Evolutionary conservation across 37 sponge, comb jelly and placozoan genomes (phyloP).

Genomic region (Beroe ovata): DNA sequence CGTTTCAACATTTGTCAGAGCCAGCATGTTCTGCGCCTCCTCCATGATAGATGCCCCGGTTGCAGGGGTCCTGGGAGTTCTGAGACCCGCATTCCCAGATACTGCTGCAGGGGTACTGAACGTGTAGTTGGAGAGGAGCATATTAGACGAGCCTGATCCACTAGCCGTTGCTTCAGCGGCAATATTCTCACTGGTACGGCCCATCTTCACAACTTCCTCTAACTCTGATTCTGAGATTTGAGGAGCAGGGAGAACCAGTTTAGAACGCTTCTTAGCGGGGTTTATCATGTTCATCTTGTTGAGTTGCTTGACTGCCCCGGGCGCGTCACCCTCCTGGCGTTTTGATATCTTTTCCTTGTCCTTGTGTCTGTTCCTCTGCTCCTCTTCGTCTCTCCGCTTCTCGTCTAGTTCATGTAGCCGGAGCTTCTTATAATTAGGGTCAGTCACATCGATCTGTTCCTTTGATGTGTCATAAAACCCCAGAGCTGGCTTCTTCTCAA

Average conservation of each 20-base stretch:
- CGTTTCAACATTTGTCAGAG: constrained; percentile 81
- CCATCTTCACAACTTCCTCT: constrained; percentile 92
- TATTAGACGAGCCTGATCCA: constrained; percentile 72
- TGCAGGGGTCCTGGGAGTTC: constrained; percentile 88
- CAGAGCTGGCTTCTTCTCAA: constrained; percentile 91
- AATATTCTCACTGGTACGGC: constrained; percentile 76
- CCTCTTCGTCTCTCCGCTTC: constrained; percentile 77
- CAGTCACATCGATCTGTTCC: constrained; percentile 69
- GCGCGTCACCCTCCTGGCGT: constrained; percentile 82
- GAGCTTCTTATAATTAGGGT: constrained; percentile 75
- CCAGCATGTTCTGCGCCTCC: constrained; percentile 87
- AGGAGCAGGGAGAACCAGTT: constrained; percentile 93
- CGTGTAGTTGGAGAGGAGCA: constrained; percentile 91
- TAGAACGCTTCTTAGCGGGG: constrained; percentile 79
- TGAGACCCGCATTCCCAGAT: constrained; percentile 58
- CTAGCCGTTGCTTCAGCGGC: constrained; percentile 69
- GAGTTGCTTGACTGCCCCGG: constrained; percentile 80
- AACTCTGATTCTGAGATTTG: constrained; percentile 93
- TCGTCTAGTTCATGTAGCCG: constrained; percentile 83
- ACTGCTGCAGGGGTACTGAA: constrained; percentile 72
- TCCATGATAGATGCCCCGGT: constrained; percentile 77
- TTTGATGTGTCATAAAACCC: constrained; percentile 89
- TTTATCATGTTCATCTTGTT: constrained; percentile 74
- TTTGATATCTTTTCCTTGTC: constrained; percentile 87
- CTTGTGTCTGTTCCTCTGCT: constrained; percentile 81